Base-by-base conservation (phyloP, 2,888 invertebrate genomes). In the Cancer borealis region DNA sequence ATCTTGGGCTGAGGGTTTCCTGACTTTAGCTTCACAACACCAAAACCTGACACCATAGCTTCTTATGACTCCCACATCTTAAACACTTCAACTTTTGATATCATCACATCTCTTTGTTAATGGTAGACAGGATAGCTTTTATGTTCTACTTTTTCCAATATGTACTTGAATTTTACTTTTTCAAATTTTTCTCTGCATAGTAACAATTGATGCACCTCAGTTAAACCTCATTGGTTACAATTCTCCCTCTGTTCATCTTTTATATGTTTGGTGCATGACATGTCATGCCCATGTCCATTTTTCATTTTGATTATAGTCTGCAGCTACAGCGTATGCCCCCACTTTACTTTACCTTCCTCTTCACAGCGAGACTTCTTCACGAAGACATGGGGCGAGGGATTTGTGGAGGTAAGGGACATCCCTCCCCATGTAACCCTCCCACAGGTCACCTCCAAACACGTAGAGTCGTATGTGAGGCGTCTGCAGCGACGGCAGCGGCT, bases 351-450 rank as follows among this genome's bases (percentile, higher is more conserved):
- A 30, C 30, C 84, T 84, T 84, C 39, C 14, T 39, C 84, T 14
- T 30, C 73, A 84, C 96, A 97, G 96, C 96, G 96, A 96, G 97
- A 99, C 96, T 99, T 99, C 96, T 99, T 99, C 96, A 99, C 99
- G 0, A 99, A 98, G 96, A 99, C 99, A 95, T 99, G 99, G 99
- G 99, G 99, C 88, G 99, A 99, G 96, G 97, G 97, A 95, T 99
- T 99, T 97, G 97, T 99, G 39, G 99, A 99, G 95, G 98, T 96
- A 84, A 97, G 97, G 47, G 97, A 98, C 89, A 97, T 99, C 96
- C 97, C 98, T 79, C 97, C 98, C 96, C 98, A 98, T 96, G 97
- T 98, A 0, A 98, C 98, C 96, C 97, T 99, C 96, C 98, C 98
- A 84, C 98, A 98, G 96, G 98, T 99, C 95, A 98, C 97, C 26